Percentiles rank a stretch among this genome's conserved stretches.
Evolutionary conservation across 1,140 invertebrate genomes (phyloP).

Genomic region (Antheraea mylitta): DNA sequence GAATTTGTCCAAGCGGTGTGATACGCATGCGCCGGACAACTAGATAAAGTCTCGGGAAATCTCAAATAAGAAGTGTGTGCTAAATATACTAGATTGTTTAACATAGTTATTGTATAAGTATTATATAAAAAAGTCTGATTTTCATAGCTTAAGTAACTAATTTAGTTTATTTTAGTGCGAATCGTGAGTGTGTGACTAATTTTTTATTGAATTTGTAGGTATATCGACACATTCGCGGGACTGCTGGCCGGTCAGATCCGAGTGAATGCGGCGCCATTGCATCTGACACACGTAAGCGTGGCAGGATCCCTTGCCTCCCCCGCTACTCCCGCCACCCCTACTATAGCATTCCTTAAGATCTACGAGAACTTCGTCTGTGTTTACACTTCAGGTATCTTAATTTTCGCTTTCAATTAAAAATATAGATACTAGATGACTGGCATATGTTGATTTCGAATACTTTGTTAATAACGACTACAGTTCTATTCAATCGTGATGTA

Average conservation of each 20-base stretch:
- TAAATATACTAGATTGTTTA: too few relatives aligned
- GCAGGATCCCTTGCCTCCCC: slow-evolving; percentile 83
- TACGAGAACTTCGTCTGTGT: slow-evolving; percentile 93
- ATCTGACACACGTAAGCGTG: slow-evolving; percentile 92
- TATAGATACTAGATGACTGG: background rate
- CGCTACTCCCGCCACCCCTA: slow-evolving; percentile 82
- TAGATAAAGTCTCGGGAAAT: too few relatives aligned
- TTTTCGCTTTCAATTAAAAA: background rate
- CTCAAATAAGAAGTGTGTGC: too few relatives aligned
- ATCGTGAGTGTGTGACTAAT: background rate
- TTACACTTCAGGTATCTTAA: slow-evolving; percentile 85
- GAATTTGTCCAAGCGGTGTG: too few relatives aligned
- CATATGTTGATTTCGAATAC: too few relatives aligned
- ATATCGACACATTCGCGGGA: slow-evolving; percentile 88
- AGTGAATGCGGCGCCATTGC: slow-evolving; percentile 92
- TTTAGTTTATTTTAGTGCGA: background rate
- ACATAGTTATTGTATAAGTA: too few relatives aligned
- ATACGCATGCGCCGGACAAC: too few relatives aligned
- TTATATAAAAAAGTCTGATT: too few relatives aligned
- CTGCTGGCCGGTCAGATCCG: slow-evolving; percentile 91
- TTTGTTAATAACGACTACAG: too few relatives aligned
- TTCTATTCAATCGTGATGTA: too few relatives aligned
- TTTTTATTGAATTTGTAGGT: slow-evolving; percentile 79
- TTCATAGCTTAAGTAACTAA: too few relatives aligned
- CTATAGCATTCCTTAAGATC: slow-evolving; percentile 89